Evolutionary conservation across 2,888 invertebrate genomes (phyloP).

Genomic region (Argynnis bischoffii): DNA sequence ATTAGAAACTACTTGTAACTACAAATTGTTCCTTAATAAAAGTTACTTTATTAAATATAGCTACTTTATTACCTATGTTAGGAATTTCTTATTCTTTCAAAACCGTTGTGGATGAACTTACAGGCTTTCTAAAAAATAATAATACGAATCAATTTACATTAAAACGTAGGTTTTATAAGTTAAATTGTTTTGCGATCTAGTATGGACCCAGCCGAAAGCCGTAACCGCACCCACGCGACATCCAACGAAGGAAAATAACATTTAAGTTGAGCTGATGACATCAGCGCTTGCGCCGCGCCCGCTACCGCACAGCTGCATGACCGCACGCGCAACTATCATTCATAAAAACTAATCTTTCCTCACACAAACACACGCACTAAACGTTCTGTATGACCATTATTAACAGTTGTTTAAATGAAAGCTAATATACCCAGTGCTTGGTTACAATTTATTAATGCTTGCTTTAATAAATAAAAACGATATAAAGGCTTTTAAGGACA

Average conservation of each 20-base stretch:
- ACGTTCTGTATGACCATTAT: slow-evolving; percentile 13
- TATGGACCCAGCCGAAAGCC: slow-evolving; percentile 59
- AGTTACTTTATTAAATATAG: too few species aligned
- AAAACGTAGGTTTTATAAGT: background rate
- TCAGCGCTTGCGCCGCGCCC: slow-evolving; percentile 73
- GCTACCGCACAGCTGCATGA: slow-evolving; percentile 61
- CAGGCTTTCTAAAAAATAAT: too few species aligned
- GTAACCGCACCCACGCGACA: slow-evolving; percentile 69
- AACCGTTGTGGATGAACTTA: too few species aligned
- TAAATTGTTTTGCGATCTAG: slow-evolving; percentile 39
- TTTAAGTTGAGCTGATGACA: slow-evolving; percentile 77
- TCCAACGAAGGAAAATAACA: slow-evolving; percentile 74
- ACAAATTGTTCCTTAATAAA: too few species aligned
- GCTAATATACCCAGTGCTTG: slow-evolving; percentile 34
- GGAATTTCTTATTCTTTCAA: too few species aligned
- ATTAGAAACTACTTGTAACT: too few species aligned
- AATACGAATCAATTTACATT: background rate
- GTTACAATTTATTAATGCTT: slow-evolving; percentile 55
- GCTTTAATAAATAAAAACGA: slow-evolving; percentile 62
- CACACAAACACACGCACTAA: slow-evolving; percentile 17
- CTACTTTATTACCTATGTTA: too few species aligned
- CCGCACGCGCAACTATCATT: slow-evolving; percentile 51
- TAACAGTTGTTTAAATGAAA: slow-evolving; percentile 35
- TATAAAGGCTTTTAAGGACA: slow-evolving; percentile 53
- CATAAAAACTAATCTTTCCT: slow-evolving; percentile 34